Conservation (phyloP, 2,113 vertebrate species). For the Leptocoma aspasia region DNA sequence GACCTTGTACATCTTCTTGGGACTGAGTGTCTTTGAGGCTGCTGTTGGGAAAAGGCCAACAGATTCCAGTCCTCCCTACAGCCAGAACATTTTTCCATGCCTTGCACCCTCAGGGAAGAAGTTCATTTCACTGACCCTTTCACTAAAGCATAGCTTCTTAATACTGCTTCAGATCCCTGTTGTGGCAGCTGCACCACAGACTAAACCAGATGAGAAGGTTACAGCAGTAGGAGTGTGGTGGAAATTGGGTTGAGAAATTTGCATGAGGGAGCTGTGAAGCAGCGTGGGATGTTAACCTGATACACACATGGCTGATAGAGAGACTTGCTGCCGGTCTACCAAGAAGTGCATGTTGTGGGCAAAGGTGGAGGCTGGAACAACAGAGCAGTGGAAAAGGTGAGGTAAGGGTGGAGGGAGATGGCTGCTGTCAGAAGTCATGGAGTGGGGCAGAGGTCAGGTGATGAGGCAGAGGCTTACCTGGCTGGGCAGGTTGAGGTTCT, state of each 20-base stretch:
- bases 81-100: neutral
- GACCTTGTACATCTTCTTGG: neutral
- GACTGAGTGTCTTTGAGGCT: neutral
- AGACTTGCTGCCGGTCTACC: neutral
- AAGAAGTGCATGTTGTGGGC: fast-evolving
- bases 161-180: neutral
- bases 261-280: neutral
- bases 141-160: neutral
- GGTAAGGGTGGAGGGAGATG: neutral
- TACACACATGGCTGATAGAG: neutral
- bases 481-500: neutral
- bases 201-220: neutral
- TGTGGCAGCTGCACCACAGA: neutral
- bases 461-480: neutral
- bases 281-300: neutral
- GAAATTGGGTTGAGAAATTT: neutral
- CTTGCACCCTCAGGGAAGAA: neutral
- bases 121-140: neutral
- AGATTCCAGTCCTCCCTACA: neutral
- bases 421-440: neutral
- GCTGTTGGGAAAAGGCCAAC: neutral
- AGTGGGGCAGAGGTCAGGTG: neutral
- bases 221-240: neutral
- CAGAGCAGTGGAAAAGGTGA: neutral
- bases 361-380: neutral